phyloP scores from a whole-genome alignment of 2,113 vertebrate genomes.

The Aleadryas rufinucha region DNA sequence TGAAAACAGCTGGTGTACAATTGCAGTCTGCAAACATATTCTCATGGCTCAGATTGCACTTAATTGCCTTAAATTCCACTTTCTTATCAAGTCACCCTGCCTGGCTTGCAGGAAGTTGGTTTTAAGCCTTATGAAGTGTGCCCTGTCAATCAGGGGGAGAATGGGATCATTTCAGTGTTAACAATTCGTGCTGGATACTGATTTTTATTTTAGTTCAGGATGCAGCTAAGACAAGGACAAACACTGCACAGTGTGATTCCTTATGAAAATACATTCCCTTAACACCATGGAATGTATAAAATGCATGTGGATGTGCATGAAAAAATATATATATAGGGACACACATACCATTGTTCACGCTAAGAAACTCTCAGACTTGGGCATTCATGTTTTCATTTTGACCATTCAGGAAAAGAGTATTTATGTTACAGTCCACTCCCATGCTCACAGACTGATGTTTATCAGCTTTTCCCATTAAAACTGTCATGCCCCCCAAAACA shows the following conservation, averaged over 20 bases:
- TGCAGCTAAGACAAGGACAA: slow-evolving; percentile 12
- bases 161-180: slow-evolving; percentile 20
- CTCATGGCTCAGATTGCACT: slow-evolving; percentile 66
- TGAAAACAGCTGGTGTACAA: slow-evolving; percentile 66
- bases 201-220: slow-evolving; percentile 26
- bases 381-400: slow-evolving; percentile 49
- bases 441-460: slow-evolving; percentile 73
- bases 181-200: background rate
- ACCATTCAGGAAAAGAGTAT: slow-evolving; percentile 64
- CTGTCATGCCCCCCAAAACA: slow-evolving; percentile 69
- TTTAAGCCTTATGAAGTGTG: slow-evolving; percentile 63
- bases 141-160: slow-evolving; percentile 57
- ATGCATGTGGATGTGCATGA: slow-evolving; percentile 7
- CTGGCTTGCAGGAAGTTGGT: slow-evolving; percentile 61
- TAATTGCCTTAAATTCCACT: slow-evolving; percentile 67
- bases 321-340: background rate
- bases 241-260: slow-evolving; percentile 17
- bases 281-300: slow-evolving; percentile 18
- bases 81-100: slow-evolving; percentile 70
- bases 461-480: slow-evolving; percentile 76
- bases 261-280: slow-evolving; percentile 40
- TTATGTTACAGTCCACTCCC: slow-evolving; percentile 70
- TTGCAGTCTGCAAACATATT: slow-evolving; percentile 52
- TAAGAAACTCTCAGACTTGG: slow-evolving; percentile 15
- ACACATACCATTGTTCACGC: slow-evolving; percentile 41